phyloP scores from a whole-genome alignment of 2,888 invertebrate genomes.

The Apomyelois bistriatella region DNA sequence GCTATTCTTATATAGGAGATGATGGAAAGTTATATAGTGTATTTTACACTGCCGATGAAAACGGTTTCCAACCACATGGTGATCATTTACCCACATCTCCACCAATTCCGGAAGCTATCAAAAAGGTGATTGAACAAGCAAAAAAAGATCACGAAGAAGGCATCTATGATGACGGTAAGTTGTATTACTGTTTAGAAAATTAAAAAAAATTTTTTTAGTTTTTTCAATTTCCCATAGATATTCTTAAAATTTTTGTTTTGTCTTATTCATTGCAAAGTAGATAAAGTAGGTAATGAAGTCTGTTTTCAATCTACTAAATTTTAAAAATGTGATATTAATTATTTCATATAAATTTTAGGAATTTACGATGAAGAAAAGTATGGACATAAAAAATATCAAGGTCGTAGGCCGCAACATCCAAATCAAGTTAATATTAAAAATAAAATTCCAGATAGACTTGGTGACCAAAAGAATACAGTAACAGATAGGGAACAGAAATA shows the following conservation, averaged over 20 bases:
- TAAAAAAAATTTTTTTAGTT: too few relatives aligned
- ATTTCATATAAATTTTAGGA: slow-evolving; percentile 35
- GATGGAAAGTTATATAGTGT: slow-evolving; percentile 61
- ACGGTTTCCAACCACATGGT: slow-evolving; percentile 59
- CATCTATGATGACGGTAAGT: slow-evolving; percentile 57
- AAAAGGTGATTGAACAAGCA: slow-evolving; percentile 55
- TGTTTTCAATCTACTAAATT: too few relatives aligned
- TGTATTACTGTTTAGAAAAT: too few relatives aligned
- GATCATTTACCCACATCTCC: slow-evolving; percentile 67
- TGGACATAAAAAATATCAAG: slow-evolving; percentile 50
- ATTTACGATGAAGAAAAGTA: slow-evolving; percentile 60
- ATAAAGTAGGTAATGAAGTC: too few relatives aligned
- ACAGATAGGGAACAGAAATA: slow-evolving; percentile 6
- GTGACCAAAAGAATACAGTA: not conserved
- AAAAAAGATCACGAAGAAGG: slow-evolving; percentile 47
- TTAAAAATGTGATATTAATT: too few relatives aligned
- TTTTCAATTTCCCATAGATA: too few relatives aligned
- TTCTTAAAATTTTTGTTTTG: too few relatives aligned
- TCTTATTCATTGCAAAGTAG: too few relatives aligned
- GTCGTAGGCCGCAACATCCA: slow-evolving; percentile 16
- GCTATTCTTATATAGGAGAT: slow-evolving; percentile 62
- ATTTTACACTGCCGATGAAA: slow-evolving; percentile 62
- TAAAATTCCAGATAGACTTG: slow-evolving; percentile 16
- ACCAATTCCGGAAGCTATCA: slow-evolving; percentile 59
- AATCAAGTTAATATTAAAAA: slow-evolving; percentile 13